These are phyloP conservation scores for Gavialis gangeticus DNA, from an alignment of 2,113 vertebrate genomes.

Conservation along the genomic window DNA sequence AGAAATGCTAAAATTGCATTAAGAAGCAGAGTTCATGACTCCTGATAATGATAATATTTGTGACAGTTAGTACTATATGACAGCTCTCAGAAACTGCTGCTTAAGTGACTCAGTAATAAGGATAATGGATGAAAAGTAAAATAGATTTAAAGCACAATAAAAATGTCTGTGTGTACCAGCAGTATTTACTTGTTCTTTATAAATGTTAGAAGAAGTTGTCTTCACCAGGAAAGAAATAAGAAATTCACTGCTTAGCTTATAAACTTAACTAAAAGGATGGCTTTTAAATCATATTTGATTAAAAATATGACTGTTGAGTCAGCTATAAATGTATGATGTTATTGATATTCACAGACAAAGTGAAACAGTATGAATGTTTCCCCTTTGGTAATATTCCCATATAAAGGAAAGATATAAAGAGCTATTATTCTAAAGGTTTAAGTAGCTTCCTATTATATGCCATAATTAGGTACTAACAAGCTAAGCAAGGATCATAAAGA, in stretches of 20 bases:
- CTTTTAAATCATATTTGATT: not conserved
- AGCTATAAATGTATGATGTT: not conserved
- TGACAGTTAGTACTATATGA: not conserved
- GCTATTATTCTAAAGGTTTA: not conserved
- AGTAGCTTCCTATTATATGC: not conserved
- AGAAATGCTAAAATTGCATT: conserved; percentile 13
- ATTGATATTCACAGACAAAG: fast-evolving
- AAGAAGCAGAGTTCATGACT: not conserved
- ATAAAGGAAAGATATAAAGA: not conserved
- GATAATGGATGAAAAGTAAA: not conserved
- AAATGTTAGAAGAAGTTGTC: not conserved
- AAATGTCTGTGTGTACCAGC: not conserved
- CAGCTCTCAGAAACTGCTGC: conserved; percentile 29
- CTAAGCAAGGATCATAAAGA: not conserved
- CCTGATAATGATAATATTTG: conserved; percentile 3
- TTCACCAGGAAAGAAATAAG: fast-evolving
- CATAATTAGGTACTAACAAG: not conserved
- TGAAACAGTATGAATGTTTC: not conserved
- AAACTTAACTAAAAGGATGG: not conserved
- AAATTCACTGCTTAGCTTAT: not conserved
- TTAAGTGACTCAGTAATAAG: conserved; percentile 18
- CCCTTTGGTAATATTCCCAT: not conserved
- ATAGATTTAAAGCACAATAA: not conserved
- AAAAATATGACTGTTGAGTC: not conserved
- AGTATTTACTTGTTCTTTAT: not conserved